Evolutionary conservation across 2,888 invertebrate species (phyloP).

Genomic region (Vannuccia rotundouncinata): DNA sequence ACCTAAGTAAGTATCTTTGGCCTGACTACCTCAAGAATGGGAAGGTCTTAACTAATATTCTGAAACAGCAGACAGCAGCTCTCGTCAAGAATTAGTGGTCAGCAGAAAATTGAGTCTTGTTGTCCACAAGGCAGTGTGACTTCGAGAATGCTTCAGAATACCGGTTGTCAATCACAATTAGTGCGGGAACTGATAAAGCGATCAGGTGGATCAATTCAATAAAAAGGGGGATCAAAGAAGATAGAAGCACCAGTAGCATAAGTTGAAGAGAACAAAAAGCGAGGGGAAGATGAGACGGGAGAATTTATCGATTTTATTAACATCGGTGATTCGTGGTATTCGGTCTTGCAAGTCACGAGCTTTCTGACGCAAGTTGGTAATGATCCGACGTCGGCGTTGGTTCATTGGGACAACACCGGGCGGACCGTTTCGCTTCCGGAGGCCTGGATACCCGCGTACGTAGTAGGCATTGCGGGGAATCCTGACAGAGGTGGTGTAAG

Average conservation of each 20-base stretch:
- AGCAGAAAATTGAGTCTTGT: no score
- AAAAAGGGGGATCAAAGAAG: no score
- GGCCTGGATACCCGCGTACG: neutral
- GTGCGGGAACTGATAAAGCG: no score
- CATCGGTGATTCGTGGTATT: conserved; percentile 18
- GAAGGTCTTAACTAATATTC: no score
- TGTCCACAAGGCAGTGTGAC: no score
- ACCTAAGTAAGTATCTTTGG: no score
- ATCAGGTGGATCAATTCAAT: no score
- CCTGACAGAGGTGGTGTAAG: neutral
- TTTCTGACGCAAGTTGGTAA: conserved; percentile 27
- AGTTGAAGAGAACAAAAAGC: conserved; percentile 13
- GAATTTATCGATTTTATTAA: conserved; percentile 35
- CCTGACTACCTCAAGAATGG: no score
- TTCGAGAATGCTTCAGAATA: no score
- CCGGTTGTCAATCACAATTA: no score
- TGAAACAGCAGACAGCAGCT: no score
- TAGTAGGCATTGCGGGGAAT: conserved; percentile 10
- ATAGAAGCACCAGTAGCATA: conserved; percentile 34
- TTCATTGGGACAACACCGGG: neutral
- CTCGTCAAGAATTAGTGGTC: no score
- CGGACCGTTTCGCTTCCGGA: neutral
- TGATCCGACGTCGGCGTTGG: neutral
- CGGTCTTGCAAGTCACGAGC: neutral
- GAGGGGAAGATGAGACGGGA: conserved; percentile 31